Percentiles rank a stretch among this genome's conserved stretches.
These are phyloP conservation scores for Anoncus sp. DNA, from an alignment of 2,888 invertebrate species.

Conservation along the genomic window DNA sequence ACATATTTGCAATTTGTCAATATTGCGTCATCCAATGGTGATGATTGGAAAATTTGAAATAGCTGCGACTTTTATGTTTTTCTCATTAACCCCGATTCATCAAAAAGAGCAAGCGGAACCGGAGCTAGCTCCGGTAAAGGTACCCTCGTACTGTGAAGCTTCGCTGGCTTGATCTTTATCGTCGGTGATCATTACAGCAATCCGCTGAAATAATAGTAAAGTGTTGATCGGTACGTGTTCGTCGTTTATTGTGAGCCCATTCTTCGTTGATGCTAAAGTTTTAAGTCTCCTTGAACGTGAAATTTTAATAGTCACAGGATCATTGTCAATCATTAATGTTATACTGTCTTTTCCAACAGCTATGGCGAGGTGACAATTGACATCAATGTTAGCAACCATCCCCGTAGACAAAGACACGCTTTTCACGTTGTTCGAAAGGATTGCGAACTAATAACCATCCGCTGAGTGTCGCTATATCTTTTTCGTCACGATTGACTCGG, in stretches of 20 bases:
- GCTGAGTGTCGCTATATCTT: neutral
- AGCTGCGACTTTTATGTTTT: neutral
- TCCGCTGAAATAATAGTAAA: neutral
- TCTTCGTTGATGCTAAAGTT: neutral
- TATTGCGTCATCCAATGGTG: neutral
- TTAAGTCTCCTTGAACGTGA: neutral
- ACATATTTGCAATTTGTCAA: neutral
- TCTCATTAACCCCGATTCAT: neutral
- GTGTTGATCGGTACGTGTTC: neutral
- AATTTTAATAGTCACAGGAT: neutral
- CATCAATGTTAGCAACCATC: neutral
- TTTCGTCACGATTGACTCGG: neutral
- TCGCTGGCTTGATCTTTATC: neutral
- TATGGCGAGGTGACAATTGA: slow-evolving; percentile 4
- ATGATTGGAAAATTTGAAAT: neutral
- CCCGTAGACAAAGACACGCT: neutral
- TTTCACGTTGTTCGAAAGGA: neutral
- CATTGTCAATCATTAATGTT: neutral
- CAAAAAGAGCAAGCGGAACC: neutral
- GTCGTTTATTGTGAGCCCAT: too few relatives aligned
- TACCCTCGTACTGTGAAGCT: neutral
- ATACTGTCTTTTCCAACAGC: neutral
- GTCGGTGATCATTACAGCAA: slow-evolving; percentile 1
- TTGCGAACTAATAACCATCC: neutral
- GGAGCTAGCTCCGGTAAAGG: neutral